phyloP scores from a whole-genome alignment of 2,888 invertebrate genomes.

The Eretmocerus hayati region DNA sequence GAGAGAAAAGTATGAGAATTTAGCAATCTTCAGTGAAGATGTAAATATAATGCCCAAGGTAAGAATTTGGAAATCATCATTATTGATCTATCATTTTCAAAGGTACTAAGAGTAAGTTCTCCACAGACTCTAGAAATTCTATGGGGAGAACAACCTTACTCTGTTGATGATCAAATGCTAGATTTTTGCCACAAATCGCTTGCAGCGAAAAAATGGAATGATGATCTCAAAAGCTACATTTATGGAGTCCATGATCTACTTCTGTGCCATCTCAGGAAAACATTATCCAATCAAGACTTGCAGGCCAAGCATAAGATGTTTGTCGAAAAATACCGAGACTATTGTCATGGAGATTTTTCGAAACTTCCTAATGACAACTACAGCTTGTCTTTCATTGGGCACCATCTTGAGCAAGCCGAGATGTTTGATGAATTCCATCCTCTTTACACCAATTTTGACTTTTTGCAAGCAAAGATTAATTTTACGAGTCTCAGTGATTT shows the following conservation, averaged over 20 bases:
- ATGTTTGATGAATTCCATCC: conserved; percentile 52
- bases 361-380: conserved; percentile 66
- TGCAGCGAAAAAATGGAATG: conserved; percentile 57
- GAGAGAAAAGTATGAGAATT: conserved; percentile 53
- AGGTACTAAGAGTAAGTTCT: conserved; percentile 17
- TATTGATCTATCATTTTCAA: not conserved
- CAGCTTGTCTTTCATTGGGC: conserved; percentile 64
- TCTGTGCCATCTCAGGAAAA: conserved; percentile 55
- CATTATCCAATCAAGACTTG: conserved; percentile 44
- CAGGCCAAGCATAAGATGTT: conserved; percentile 54
- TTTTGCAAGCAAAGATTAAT: conserved; percentile 63
- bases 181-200: conserved; percentile 61
- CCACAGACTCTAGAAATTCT: conserved; percentile 49
- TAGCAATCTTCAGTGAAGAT: conserved; percentile 63
- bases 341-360: conserved; percentile 49
- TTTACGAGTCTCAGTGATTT: conserved; percentile 64
- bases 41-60: conserved; percentile 60
- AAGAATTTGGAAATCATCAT: not conserved
- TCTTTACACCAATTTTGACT: conserved; percentile 61
- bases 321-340: conserved; percentile 53
- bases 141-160: conserved; percentile 47
- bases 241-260: conserved; percentile 68
- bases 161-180: conserved; percentile 59
- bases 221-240: conserved; percentile 54
- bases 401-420: conserved; percentile 58